phyloP scores from a whole-genome alignment of 2,888 invertebrate species.

The Entomobrya proxima region DNA sequence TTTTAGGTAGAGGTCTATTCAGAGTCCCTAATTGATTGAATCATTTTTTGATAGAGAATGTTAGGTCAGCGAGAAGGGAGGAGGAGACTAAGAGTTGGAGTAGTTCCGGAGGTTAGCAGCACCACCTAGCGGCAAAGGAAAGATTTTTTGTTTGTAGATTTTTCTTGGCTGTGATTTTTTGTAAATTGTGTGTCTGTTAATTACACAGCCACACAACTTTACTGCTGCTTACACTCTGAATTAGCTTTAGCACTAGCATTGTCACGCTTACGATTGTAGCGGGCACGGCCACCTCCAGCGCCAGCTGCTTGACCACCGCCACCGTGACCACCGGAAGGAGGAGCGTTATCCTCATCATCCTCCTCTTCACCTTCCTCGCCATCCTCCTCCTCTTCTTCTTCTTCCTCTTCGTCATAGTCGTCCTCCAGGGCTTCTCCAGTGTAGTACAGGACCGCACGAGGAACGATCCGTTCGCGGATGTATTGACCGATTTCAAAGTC shows the following conservation, averaged over 20 bases:
- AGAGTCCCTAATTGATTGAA: constrained; percentile 37
- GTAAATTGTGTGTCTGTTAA: constrained; percentile 22
- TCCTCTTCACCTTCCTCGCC: constrained; percentile 67
- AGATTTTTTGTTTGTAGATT: constrained; percentile 64
- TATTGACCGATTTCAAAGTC: constrained; percentile 99
- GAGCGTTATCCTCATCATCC: constrained; percentile 60
- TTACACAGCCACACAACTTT: constrained; percentile 51
- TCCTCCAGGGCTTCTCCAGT: constrained; percentile 83
- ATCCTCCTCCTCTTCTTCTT: constrained; percentile 66
- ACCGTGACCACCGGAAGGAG: constrained; percentile 46
- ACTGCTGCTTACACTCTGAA: constrained; percentile 75
- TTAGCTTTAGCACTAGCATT: constrained; percentile 66
- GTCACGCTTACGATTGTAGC: constrained; percentile 67
- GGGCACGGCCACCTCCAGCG: constrained; percentile 49
- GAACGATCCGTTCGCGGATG: constrained; percentile 96
- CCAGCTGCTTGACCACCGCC: constrained; percentile 43
- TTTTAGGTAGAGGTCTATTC: constrained; percentile 25
- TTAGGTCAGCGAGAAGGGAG: constrained; percentile 46
- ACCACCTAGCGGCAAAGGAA: constrained; percentile 66
- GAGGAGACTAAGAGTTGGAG: constrained; percentile 66
- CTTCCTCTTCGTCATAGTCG: constrained; percentile 73
- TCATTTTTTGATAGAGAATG: constrained; percentile 42
- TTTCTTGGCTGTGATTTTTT: constrained; percentile 47
- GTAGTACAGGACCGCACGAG: constrained; percentile 97
- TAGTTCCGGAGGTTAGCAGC: constrained; percentile 66